These are phyloP conservation scores for Smutsia gigantea DNA, from an alignment of 2,797 vertebrate genomes.

Conservation along the genomic window DNA sequence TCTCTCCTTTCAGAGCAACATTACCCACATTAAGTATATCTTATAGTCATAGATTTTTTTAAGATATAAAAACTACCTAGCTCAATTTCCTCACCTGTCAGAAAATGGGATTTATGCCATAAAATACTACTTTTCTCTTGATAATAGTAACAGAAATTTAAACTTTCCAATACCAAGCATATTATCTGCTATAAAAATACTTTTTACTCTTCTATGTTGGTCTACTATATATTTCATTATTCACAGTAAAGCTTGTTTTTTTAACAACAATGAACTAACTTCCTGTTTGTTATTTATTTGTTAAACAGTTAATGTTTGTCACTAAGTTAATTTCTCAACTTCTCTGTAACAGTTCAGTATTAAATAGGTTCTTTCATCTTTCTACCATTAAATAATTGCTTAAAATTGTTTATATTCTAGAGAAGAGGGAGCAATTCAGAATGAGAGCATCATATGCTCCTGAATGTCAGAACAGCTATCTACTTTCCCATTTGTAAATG, in stretches of 20 bases:
- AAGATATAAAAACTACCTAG: neutral
- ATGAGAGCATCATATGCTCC: neutral
- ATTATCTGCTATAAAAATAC: neutral
- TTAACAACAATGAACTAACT: neutral
- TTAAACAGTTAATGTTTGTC: neutral
- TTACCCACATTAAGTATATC: neutral
- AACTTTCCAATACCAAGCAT: neutral
- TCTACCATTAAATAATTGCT: neutral
- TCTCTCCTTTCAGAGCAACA: neutral
- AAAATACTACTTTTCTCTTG: neutral
- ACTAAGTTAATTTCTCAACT: neutral
- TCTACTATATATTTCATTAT: neutral
- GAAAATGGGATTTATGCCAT: neutral
- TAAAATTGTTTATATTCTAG: neutral
- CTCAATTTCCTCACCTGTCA: neutral
- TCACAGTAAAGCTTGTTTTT: neutral
- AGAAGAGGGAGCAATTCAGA: neutral
- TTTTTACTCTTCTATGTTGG: neutral
- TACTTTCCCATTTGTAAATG: neutral
- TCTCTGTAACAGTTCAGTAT: neutral
- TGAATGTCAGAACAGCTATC: neutral
- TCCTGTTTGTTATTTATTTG: neutral
- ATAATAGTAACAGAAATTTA: neutral
- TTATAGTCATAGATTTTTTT: neutral
- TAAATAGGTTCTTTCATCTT: neutral